Evolutionary conservation across 2,797 vertebrate species (phyloP).

Genomic region (Sebastes kiyomatsui): DNA sequence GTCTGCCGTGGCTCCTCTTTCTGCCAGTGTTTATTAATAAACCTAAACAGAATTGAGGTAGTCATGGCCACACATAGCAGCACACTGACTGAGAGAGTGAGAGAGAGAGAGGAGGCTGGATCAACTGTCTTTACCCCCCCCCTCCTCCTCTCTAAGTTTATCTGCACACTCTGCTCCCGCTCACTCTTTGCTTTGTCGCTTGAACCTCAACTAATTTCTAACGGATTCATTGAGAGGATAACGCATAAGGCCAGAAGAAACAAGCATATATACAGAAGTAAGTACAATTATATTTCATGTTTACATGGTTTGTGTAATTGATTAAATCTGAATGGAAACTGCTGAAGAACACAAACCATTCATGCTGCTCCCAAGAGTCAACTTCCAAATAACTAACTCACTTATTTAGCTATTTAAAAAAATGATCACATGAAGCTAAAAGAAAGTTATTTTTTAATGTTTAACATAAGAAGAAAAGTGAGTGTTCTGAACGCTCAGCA

Average conservation of each 20-base stretch:
- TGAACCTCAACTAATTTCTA: conserved; percentile 3
- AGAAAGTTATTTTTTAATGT: not conserved
- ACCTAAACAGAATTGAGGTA: conserved; percentile 80
- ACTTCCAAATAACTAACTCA: not conserved
- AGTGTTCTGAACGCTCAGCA: not conserved
- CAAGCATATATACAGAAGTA: conserved; percentile 19
- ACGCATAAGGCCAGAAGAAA: not conserved
- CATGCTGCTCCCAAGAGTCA: not conserved
- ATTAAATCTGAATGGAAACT: not conserved
- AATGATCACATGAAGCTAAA: not conserved
- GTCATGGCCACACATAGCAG: conserved; percentile 80
- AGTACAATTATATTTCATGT: conserved; percentile 18
- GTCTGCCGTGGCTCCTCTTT: conserved; percentile 54
- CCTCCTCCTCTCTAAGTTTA: conserved; percentile 18
- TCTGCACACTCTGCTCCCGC: conserved; percentile 40
- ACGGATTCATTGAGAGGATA: conserved; percentile 3
- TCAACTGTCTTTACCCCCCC: conserved; percentile 29
- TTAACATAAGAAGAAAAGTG: not conserved
- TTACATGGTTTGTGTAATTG: not conserved
- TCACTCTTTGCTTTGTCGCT: conserved; percentile 45
- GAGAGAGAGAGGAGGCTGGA: conserved; percentile 51
- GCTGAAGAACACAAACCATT: not conserved
- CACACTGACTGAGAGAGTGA: conserved; percentile 42
- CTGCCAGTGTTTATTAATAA: conserved; percentile 83
- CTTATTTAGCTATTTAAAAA: not conserved